Evolutionary conservation across 2,888 invertebrate species (phyloP).

Genomic region (Peribatodes rhomboidaria): DNA sequence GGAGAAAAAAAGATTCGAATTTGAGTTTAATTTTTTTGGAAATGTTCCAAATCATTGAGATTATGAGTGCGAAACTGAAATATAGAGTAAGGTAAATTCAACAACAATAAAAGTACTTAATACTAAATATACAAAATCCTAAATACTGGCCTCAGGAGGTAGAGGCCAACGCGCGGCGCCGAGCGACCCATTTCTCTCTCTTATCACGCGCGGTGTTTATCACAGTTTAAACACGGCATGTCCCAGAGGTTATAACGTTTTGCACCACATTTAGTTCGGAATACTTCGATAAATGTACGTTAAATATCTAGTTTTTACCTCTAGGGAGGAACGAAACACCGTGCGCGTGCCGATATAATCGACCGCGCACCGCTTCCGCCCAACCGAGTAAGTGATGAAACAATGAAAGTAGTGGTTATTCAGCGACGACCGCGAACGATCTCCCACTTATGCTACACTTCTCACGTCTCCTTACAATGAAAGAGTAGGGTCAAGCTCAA

Average conservation of each 20-base stretch:
- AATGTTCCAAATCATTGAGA: no score
- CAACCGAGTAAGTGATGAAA: no score
- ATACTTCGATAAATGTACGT: conserved; percentile 31
- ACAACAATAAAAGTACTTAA: neutral
- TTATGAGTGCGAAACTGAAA: no score
- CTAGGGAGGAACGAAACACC: conserved; percentile 4
- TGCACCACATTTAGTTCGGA: conserved; percentile 29
- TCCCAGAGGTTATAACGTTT: conserved; percentile 38
- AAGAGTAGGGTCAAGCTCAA: no score
- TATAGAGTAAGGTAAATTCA: neutral
- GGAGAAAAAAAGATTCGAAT: no score
- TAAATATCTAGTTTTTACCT: conserved; percentile 28
- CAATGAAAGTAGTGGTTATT: no score
- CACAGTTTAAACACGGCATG: conserved; percentile 39
- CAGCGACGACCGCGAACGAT: no score
- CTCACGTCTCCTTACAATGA: no score
- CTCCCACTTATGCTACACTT: no score
- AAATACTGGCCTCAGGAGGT: neutral
- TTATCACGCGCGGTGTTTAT: conserved; percentile 42
- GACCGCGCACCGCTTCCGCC: no score
- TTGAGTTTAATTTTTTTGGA: no score
- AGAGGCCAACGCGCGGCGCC: neutral
- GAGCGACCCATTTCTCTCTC: conserved; percentile 33
- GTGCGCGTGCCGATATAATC: no score
- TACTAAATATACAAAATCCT: neutral